Evolutionary conservation across 1,140 invertebrate species (phyloP).

Genomic region (Drosophila tani): DNA sequence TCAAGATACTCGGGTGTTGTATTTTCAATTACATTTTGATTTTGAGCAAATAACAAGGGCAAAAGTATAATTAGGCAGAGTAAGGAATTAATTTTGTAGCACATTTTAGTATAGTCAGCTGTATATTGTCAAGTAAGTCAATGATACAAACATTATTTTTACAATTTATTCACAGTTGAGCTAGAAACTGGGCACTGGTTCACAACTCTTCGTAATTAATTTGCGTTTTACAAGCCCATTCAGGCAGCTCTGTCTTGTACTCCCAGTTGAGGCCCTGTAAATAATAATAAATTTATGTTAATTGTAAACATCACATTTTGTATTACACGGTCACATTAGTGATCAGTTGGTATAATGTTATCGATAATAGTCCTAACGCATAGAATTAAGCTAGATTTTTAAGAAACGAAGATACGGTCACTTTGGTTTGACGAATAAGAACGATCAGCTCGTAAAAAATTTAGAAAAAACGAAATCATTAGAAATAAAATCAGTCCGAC

Average conservation of each 20-base stretch:
- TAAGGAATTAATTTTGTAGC: background rate
- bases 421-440: too few species aligned
- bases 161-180: background rate
- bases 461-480: too few species aligned
- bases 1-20: background rate
- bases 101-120: background rate
- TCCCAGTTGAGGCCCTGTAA: constrained; percentile 94
- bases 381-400: too few species aligned
- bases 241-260: constrained; percentile 94
- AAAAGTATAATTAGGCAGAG: background rate
- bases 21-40: background rate
- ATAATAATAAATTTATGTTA: constrained; percentile 16
- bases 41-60: background rate
- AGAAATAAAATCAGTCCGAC: too few species aligned
- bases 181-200: background rate
- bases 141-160: background rate
- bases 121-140: constrained; percentile 10
- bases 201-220: constrained; percentile 36
- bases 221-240: constrained; percentile 88
- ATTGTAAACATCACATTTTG: too few species aligned
- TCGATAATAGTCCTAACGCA: too few species aligned
- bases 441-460: too few species aligned
- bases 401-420: too few species aligned
- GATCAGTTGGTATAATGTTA: too few species aligned
- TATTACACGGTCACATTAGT: too few species aligned